Evolutionary conservation across 2,888 invertebrate species (phyloP), one percentile per base, ranked within the genome.

Genomic region (Noctua fimbriata): DNA sequence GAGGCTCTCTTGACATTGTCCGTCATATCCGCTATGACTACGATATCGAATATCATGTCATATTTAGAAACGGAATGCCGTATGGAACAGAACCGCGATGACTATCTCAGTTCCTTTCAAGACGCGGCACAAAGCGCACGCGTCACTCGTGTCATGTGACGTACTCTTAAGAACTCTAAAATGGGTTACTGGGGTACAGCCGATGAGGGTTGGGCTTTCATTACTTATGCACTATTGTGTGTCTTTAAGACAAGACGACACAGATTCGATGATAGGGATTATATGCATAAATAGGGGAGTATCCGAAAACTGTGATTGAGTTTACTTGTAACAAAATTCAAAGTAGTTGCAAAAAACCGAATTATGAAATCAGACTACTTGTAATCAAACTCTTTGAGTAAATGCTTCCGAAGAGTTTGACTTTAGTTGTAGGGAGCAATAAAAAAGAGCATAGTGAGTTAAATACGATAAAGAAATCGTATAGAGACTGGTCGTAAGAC

Each of bases 71-170:
- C 21, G 52, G 69, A 85, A 70, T n/a, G 44, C 63, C 24, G 36
- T 70, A 28, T 21, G 14, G 24, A 44, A 81, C 69, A 85, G 66
- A 69, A 47, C 49, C n/a, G 36, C 21, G 82, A 81, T 82, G 82
- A 73, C 60, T 85, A 85, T 85, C 82, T 73, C 63, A 86, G 86
- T 83, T 78, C 67, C 69, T 83, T 77, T 83, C 83, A 86, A 69
- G 78, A 63, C n/a, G 21, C 32, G 55, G 0, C n/a, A 86, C 72
- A 86, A 78, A 83, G 83, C 78, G 84, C 87, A 83, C 83, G 83
- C 83, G 87, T 86, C 86, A 67, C 69, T 52, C 58, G 36, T 73
- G 69, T 73, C 66, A 74, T 71, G 78, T 82, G 83, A 73, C 69
- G 78, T 52, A 69, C 69, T 76, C 78, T 73, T 83, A 86, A 86